These are phyloP conservation scores for Otocyon megalotis DNA, from an alignment of 2,113 vertebrate genomes.

Conservation along the genomic window DNA sequence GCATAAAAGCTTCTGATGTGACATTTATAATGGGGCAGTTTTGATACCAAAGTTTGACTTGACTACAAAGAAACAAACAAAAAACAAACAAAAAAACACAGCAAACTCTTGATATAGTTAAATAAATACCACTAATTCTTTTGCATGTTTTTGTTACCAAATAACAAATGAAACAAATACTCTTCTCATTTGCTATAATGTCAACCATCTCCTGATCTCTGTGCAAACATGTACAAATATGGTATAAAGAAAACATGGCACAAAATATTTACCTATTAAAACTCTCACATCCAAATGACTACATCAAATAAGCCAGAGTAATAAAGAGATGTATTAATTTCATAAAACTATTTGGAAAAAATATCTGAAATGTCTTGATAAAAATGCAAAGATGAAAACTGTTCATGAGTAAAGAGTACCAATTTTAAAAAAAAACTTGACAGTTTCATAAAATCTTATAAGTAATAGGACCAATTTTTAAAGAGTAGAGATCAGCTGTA, in stretches of 20 bases:
- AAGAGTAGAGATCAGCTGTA: background rate
- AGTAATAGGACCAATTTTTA: background rate
- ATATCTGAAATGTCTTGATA: background rate
- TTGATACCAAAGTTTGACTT: background rate
- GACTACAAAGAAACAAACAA: background rate
- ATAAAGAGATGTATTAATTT: background rate
- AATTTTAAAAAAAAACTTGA: background rate
- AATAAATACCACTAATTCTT: background rate
- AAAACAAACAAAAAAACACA: background rate
- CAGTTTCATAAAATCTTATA: background rate
- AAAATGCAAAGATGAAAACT: slow-evolving; percentile 39
- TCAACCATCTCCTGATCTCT: background rate
- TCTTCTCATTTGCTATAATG: background rate
- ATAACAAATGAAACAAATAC: background rate
- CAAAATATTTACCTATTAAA: background rate
- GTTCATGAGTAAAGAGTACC: background rate
- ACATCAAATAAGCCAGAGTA: background rate
- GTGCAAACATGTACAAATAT: background rate
- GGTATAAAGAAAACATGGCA: background rate
- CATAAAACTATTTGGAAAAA: background rate
- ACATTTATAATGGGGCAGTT: background rate
- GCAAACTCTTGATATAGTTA: background rate
- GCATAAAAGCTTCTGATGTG: background rate
- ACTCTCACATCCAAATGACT: background rate
- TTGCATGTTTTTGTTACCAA: background rate